Conservation (phyloP, 2,888 invertebrate species). For the Caenorhabditis sp. region DNA sequence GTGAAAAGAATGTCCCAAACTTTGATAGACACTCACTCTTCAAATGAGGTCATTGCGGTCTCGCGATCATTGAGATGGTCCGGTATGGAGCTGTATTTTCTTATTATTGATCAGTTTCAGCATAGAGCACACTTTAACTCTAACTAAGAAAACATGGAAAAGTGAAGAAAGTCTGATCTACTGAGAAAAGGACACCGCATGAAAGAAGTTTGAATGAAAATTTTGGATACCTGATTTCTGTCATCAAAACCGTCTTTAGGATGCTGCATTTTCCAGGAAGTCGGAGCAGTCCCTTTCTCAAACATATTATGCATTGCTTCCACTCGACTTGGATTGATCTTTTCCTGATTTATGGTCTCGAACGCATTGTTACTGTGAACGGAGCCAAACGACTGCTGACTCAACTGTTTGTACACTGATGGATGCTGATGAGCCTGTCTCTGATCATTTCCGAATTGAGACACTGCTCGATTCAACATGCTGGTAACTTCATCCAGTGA, state of each 20-base stretch:
- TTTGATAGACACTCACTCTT: constrained; percentile 42
- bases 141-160: constrained; percentile 14
- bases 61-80: constrained; percentile 54
- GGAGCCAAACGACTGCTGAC: constrained; percentile 49
- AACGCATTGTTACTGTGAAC: constrained; percentile 66
- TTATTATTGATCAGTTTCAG: constrained; percentile 10
- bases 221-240: constrained; percentile 42
- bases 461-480: constrained; percentile 74
- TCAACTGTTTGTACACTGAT: constrained; percentile 57
- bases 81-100: constrained; percentile 42
- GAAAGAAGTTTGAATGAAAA: neutral
- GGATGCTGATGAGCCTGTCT: constrained; percentile 51
- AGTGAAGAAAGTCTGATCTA: constrained; percentile 27
- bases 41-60: constrained; percentile 39
- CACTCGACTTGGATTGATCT: constrained; percentile 80
- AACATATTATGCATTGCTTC: constrained; percentile 82
- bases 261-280: constrained; percentile 65
- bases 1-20: constrained; percentile 2
- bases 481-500: constrained; percentile 75
- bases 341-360: constrained; percentile 77
- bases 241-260: constrained; percentile 37
- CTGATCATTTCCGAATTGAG: constrained; percentile 67
- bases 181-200: constrained; percentile 12
- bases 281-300: constrained; percentile 72
- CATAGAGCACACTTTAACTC: constrained; percentile 21